Evolutionary conservation across 2,797 vertebrate genomes (phyloP).

Genomic region (Melanotaenia nigrans): DNA sequence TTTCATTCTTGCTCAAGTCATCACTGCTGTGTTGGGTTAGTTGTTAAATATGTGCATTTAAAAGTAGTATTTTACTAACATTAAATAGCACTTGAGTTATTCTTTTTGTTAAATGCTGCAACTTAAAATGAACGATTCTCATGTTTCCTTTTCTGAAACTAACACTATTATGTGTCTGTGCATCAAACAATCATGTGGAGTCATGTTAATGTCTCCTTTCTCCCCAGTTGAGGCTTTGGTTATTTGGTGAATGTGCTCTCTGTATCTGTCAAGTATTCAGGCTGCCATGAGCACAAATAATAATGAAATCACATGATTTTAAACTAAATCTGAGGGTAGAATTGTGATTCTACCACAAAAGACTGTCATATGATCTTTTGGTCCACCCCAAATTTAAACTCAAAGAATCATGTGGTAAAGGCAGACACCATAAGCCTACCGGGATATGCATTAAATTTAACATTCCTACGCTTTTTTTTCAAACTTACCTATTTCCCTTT

Average conservation of each 20-base stretch:
- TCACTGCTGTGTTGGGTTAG: too few species aligned
- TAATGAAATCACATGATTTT: neutral
- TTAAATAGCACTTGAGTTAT: neutral
- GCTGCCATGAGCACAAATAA: neutral
- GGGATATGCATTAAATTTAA: neutral
- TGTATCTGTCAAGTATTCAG: neutral
- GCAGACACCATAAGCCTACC: neutral
- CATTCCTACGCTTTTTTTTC: neutral
- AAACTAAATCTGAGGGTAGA: neutral
- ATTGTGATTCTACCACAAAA: neutral
- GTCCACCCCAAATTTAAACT: neutral
- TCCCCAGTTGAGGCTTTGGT: neutral
- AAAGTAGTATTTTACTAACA: neutral
- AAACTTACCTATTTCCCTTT: slow-evolving; percentile 94
- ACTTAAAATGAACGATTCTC: neutral
- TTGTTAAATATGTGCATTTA: neutral
- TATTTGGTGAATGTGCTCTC: neutral
- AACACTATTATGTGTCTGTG: neutral
- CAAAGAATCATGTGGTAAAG: neutral
- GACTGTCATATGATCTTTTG: neutral
- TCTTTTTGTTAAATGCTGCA: neutral
- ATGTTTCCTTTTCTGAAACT: neutral
- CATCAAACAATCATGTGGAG: too few species aligned
- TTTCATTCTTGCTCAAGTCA: too few species aligned
- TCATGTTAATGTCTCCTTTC: neutral